Conservation (phyloP, 2,113 vertebrate species). For the Burhinus oedicnemus region DNA sequence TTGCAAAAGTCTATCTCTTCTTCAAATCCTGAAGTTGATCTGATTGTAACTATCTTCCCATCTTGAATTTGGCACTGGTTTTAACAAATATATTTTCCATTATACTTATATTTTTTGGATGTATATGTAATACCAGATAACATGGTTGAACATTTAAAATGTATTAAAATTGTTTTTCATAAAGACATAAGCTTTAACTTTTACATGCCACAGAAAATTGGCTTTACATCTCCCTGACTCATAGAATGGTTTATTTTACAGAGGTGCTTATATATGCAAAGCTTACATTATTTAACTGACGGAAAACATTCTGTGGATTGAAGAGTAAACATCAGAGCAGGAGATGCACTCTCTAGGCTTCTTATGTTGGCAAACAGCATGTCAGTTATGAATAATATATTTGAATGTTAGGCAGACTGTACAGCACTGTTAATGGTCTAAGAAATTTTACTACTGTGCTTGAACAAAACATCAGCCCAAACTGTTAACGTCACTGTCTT, state of each 20-base stretch:
- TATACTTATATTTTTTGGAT: neutral
- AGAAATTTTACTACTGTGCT: neutral
- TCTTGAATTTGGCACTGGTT: neutral
- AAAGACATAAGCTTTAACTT: neutral
- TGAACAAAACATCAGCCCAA: neutral
- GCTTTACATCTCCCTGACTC: neutral
- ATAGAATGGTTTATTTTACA: neutral
- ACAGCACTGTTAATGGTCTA: neutral
- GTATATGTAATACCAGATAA: neutral
- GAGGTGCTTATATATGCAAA: neutral
- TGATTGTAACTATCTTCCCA: neutral
- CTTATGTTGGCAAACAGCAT: neutral
- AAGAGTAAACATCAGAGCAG: neutral
- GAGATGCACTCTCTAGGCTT: neutral
- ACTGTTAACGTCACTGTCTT: neutral
- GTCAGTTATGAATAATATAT: neutral
- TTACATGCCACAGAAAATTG: neutral
- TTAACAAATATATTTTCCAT: neutral
- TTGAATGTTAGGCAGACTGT: neutral
- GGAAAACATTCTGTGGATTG: neutral
- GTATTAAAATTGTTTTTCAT: neutral
- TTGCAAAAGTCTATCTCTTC: neutral
- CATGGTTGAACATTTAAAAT: neutral
- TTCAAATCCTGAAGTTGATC: neutral
- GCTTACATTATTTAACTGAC: neutral